A percentile compares a stretch with the other conserved stretches of the same genome.
Evolutionary conservation across 37 sponge, comb jelly and placozoan species (phyloP).

Genomic region (Mnemiopsis leidyi): DNA sequence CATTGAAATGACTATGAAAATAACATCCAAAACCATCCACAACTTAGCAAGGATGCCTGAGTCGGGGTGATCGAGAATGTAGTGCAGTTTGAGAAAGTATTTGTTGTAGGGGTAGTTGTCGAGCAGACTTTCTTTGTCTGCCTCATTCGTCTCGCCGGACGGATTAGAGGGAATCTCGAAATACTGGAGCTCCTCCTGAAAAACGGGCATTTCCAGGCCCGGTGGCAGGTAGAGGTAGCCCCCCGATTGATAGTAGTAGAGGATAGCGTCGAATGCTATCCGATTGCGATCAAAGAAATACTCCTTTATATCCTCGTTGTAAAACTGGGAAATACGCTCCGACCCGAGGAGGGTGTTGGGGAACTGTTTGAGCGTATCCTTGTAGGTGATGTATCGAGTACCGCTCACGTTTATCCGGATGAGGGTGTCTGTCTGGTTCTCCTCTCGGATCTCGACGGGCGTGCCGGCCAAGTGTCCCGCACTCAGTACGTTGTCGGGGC

Average conservation of each 20-base stretch:
- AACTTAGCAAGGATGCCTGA: slow-evolving; percentile 12
- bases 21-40: slow-evolving; percentile 53
- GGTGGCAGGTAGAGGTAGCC: slow-evolving; percentile 64
- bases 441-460: slow-evolving; percentile 54
- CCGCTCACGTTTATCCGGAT: slow-evolving; percentile 65
- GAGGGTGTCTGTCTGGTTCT: slow-evolving; percentile 51
- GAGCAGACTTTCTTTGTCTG: background rate
- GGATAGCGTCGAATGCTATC: slow-evolving; percentile 63
- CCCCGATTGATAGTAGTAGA: slow-evolving; percentile 59
- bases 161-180: slow-evolving; percentile 54
- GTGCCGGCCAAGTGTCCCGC: slow-evolving; percentile 47
- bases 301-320: slow-evolving; percentile 58
- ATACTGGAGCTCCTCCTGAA: slow-evolving; percentile 62
- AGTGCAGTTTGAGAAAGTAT: slow-evolving; percentile 32
- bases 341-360: slow-evolving; percentile 53
- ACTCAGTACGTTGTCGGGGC: slow-evolving; percentile 20
- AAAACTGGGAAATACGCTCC: background rate
- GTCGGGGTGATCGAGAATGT: slow-evolving; percentile 59
- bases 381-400: slow-evolving; percentile 58
- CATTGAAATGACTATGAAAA: slow-evolving; percentile 62
- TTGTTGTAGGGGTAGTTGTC: slow-evolving; percentile 51
- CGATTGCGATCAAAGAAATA: slow-evolving; percentile 57
- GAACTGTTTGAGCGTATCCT: slow-evolving; percentile 55
- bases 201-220: slow-evolving; percentile 62
- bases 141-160: background rate